Conservation (phyloP, 1,140 invertebrate genomes). For the Drosophila littoralis region DNA sequence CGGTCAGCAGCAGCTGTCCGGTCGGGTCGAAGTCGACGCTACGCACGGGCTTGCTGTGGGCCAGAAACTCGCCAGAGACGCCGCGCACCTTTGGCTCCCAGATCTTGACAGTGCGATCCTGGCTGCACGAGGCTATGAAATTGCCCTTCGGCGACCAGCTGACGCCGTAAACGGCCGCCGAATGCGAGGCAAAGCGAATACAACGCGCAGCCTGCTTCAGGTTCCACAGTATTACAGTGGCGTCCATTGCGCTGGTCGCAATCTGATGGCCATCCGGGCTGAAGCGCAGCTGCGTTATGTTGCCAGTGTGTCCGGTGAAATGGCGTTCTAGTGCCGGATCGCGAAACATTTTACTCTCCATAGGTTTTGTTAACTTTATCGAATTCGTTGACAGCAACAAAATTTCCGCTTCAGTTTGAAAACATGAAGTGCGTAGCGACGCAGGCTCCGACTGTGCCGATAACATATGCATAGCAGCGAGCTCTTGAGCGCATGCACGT, state of each 20-base stretch:
- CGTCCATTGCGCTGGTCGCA: constrained; percentile 91
- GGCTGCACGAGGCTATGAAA: constrained; percentile 92
- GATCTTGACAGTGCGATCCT: constrained; percentile 92
- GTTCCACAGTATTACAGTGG: constrained; percentile 92
- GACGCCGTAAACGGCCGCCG: constrained; percentile 88
- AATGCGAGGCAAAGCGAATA: constrained; percentile 88
- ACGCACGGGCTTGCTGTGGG: constrained; percentile 91
- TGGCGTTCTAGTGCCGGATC: constrained; percentile 90
- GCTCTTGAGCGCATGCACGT: background rate
- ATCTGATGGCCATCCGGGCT: constrained; percentile 91
- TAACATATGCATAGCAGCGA: constrained; percentile 1
- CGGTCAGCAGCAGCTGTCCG: constrained; percentile 89
- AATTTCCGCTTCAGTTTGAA: constrained; percentile 40
- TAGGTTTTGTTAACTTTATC: constrained; percentile 8
- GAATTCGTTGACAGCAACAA: constrained; percentile 3
- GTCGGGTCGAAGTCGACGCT: constrained; percentile 93
- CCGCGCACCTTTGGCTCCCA: constrained; percentile 94
- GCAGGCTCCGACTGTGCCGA: constrained; percentile 17
- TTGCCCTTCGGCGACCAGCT: constrained; percentile 92
- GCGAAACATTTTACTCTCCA: constrained; percentile 49
- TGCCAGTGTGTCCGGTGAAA: constrained; percentile 91
- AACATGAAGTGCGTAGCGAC: constrained; percentile 37
- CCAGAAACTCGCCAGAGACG: constrained; percentile 90
- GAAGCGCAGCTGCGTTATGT: constrained; percentile 91
- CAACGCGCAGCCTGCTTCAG: constrained; percentile 87